Base-by-base conservation (phyloP, 2,113 vertebrate genomes). In the Oenanthe oenanthe region DNA sequence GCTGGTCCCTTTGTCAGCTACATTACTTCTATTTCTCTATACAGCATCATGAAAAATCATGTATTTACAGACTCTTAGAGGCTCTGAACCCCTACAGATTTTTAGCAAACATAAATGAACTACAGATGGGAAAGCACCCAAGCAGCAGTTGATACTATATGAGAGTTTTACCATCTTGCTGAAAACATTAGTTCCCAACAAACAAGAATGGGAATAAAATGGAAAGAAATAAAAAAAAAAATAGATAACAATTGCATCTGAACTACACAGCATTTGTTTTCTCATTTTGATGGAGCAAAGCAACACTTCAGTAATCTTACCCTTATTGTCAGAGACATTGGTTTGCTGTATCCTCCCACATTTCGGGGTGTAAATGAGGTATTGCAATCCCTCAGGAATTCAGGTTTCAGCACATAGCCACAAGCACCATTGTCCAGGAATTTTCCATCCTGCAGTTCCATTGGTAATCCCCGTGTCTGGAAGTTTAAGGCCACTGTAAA, bases 381-480 rank as follows among this genome's bases (percentile, higher is more conserved):
- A 12, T 92, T 47, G 28, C 0, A 51, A 28, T 97, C 94, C 96
- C 97, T 97, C 94, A 99, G 79, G 81, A 98, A 98, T 0, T 83
- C 34, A 10, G 98, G 98, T 95, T 99, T 99, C 92, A 99, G 96
- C 95, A 99, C 1, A 16, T 99, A 99, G 26, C 99, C 99, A 84
- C 98, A 98, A 25, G 98, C 96, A 47, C 99, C 98, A 56, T 99
- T 99, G 97, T 99, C 99, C 89, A 97, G 97, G 98, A 99, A 99
- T 97, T 98, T 98, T 31, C 98, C 99, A 57, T 97, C 96, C 79
- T 99, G 98, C 86, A 99, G 83, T 84, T 99, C 98, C 98, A 99
- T 99, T 18, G 97, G 91, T 42, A 97, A 4, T 88, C 98, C 98
- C 0, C 89, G 85, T 12, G 98, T 99, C 93, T 99, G 99, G 95